Conservation (phyloP, 2,113 vertebrate species). For the Baryphthengus martii region DNA sequence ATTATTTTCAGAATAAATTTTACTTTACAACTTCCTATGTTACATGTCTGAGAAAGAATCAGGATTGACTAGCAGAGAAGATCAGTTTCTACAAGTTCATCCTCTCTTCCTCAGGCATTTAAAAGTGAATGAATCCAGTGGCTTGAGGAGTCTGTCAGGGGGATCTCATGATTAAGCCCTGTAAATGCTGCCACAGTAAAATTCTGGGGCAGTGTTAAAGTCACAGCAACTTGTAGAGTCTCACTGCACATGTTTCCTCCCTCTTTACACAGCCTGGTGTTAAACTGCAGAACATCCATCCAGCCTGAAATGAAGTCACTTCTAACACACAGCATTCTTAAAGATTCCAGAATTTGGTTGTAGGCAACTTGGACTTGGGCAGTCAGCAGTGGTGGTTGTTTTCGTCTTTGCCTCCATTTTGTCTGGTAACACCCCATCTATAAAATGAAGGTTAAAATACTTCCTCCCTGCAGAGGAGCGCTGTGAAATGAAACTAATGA, state of each 20-base stretch:
- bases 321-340: not conserved
- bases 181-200: not conserved
- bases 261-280: not conserved
- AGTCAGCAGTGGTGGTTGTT: not conserved
- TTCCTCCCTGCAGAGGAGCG: not conserved
- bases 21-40: not conserved
- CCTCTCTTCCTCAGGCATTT: not conserved
- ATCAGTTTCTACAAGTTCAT: not conserved
- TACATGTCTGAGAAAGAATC: not conserved
- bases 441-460: not conserved
- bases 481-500: not conserved
- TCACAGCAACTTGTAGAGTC: not conserved
- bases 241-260: not conserved
- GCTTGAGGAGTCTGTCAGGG: not conserved
- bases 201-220: not conserved
- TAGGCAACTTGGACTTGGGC: not conserved
- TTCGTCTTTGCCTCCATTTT: not conserved
- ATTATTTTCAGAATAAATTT: not conserved
- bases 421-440: not conserved
- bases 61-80: not conserved
- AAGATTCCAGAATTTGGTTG: not conserved
- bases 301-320: not conserved
- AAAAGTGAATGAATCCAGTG: not conserved
- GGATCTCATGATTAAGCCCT: not conserved
- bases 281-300: not conserved